phyloP scores from a whole-genome alignment of 2,797 vertebrate species.

The Alca torda region DNA sequence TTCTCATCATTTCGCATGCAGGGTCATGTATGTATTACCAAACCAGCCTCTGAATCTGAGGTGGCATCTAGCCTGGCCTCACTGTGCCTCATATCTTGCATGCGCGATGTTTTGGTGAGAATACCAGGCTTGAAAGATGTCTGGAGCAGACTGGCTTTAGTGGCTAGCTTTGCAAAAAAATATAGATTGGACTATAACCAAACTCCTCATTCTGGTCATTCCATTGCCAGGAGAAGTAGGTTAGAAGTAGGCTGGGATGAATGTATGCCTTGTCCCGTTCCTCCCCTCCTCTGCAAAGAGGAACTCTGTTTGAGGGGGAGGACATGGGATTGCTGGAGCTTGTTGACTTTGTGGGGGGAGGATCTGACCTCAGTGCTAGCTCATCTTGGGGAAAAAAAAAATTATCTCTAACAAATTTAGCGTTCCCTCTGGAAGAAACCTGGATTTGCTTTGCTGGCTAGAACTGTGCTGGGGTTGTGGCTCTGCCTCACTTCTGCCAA shows the following conservation, averaged over 20 bases:
- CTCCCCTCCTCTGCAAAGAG: not conserved
- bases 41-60: not conserved
- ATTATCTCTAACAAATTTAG: not conserved
- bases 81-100: not conserved
- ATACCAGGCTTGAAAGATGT: not conserved
- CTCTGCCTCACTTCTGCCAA: not conserved
- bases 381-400: not conserved
- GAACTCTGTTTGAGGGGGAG: not conserved
- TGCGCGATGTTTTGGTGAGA: not conserved
- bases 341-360: not conserved
- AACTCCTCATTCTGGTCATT: slow-evolving; percentile 36
- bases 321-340: not conserved
- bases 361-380: not conserved
- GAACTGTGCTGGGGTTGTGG: not conserved
- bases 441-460: not conserved
- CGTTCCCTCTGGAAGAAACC: not conserved
- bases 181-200: not conserved
- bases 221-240: slow-evolving; percentile 19
- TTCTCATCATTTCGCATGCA: not conserved
- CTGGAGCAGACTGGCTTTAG: not conserved
- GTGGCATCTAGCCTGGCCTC: not conserved
- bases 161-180: not conserved
- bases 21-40: not conserved
- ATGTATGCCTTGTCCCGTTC: not conserved
- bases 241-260: slow-evolving; percentile 31